These are phyloP conservation scores for Elegia similella DNA, from an alignment of 2,888 invertebrate genomes.

Conservation along the genomic window DNA sequence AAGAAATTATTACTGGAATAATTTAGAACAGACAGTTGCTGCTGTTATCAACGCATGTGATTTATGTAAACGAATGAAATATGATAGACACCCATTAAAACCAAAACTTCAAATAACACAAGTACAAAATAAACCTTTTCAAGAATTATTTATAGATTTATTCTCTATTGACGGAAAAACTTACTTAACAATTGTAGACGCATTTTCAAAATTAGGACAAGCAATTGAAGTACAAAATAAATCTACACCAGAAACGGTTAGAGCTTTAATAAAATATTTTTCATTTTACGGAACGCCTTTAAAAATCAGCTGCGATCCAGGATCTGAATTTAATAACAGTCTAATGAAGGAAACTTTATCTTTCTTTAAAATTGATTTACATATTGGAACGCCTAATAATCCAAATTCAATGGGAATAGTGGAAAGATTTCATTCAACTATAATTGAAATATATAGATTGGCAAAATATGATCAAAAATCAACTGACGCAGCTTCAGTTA, in stretches of 20 bases:
- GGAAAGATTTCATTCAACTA: conserved; percentile 32
- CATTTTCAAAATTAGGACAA: conserved; percentile 36
- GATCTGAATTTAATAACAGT: conserved; percentile 36
- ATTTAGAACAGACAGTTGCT: neutral
- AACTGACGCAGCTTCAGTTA: conserved; percentile 25
- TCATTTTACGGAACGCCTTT: conserved; percentile 26
- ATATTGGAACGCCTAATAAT: conserved; percentile 31
- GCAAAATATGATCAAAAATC: conserved; percentile 31
- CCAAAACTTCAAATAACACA: conserved; percentile 31
- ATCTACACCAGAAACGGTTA: conserved; percentile 31
- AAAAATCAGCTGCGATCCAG: conserved; percentile 33
- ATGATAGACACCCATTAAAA: conserved; percentile 29
- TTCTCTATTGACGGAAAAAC: conserved; percentile 25
- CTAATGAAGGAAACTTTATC: conserved; percentile 26
- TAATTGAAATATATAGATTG: conserved; percentile 33
- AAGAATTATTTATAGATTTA: conserved; percentile 33
- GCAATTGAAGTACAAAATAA: conserved; percentile 28
- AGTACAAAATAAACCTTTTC: conserved; percentile 29
- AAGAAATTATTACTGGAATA: conserved; percentile 22
- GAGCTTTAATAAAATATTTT: conserved; percentile 33
- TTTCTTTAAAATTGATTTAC: conserved; percentile 32
- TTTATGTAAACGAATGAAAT: conserved; percentile 24
- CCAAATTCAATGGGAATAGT: conserved; percentile 31
- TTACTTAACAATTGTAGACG: conserved; percentile 29
- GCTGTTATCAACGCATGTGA: conserved; percentile 27